Percentiles rank a stretch among this genome's conserved stretches.
Evolutionary conservation across 2,888 invertebrate species (phyloP).

Genomic region (Drosophila planitibia): DNA sequence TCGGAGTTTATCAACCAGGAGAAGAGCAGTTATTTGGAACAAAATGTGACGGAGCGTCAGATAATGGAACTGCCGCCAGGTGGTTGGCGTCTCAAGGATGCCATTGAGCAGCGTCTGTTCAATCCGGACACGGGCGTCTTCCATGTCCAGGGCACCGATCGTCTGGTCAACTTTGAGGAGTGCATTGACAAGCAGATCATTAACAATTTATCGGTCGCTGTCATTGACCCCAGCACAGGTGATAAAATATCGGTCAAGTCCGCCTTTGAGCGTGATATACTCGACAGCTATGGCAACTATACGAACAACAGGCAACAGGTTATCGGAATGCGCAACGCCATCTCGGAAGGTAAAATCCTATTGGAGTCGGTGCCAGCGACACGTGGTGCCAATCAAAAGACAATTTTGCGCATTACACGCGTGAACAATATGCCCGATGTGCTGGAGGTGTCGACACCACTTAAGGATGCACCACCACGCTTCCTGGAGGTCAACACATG

Average conservation of each 20-base stretch:
- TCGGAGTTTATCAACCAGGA: slow-evolving; percentile 85
- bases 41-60: slow-evolving; percentile 87
- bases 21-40: slow-evolving; percentile 85
- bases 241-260: slow-evolving; percentile 89
- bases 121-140: slow-evolving; percentile 94
- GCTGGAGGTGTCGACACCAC: slow-evolving; percentile 89
- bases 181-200: slow-evolving; percentile 94
- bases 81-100: slow-evolving; percentile 93
- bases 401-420: slow-evolving; percentile 90
- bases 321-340: slow-evolving; percentile 89
- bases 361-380: slow-evolving; percentile 87
- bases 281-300: slow-evolving; percentile 93
- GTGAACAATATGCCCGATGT: slow-evolving; percentile 90
- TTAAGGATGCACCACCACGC: slow-evolving; percentile 85
- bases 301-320: slow-evolving; percentile 87
- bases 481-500: slow-evolving; percentile 86
- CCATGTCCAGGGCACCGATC: slow-evolving; percentile 94
- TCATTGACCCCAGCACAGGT: slow-evolving; percentile 91
- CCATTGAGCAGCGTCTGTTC: slow-evolving; percentile 92
- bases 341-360: slow-evolving; percentile 88
- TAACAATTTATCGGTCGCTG: slow-evolving; percentile 92
- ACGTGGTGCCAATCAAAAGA: slow-evolving; percentile 86
- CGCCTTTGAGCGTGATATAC: slow-evolving; percentile 91
- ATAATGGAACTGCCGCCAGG: slow-evolving; percentile 92
- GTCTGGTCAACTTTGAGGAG: slow-evolving; percentile 93